Conservation (phyloP, 2,797 vertebrate genomes). For the Crax fasciolata region DNA sequence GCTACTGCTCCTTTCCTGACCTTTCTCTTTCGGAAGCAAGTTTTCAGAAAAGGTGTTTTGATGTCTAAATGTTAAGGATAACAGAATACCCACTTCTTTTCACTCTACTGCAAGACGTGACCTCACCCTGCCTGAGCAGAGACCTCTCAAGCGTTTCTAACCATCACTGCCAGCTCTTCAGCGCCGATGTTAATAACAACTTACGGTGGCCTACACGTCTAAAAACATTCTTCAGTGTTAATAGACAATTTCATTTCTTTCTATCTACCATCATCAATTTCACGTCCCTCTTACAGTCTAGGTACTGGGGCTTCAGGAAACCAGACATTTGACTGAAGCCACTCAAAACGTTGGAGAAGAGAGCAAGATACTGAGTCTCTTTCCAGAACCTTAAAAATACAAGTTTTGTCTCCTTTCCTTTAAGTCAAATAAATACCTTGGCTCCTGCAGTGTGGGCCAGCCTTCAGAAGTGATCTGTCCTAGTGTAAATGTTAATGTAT, state of each 20-base stretch:
- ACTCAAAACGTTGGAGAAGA: fast-evolving
- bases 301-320: not conserved
- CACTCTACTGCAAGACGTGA: not conserved
- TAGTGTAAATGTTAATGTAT: not conserved
- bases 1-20: not conserved
- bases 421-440: not conserved
- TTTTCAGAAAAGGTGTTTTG: not conserved
- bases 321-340: not conserved
- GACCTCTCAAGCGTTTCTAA: not conserved
- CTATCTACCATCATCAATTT: not conserved
- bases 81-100: not conserved
- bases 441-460: not conserved
- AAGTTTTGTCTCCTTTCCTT: not conserved
- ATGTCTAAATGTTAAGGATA: not conserved
- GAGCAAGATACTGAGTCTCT: not conserved
- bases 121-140: not conserved
- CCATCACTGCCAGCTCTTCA: not conserved
- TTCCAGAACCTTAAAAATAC: not conserved
- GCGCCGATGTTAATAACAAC: fast-evolving
- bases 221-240: not conserved
- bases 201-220: not conserved
- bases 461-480: not conserved
- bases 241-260: not conserved
- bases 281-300: fast-evolving
- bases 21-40: not conserved